Evolutionary conservation across 2,113 vertebrate species (phyloP).

Genomic region (Rhinolophus sinicus): DNA sequence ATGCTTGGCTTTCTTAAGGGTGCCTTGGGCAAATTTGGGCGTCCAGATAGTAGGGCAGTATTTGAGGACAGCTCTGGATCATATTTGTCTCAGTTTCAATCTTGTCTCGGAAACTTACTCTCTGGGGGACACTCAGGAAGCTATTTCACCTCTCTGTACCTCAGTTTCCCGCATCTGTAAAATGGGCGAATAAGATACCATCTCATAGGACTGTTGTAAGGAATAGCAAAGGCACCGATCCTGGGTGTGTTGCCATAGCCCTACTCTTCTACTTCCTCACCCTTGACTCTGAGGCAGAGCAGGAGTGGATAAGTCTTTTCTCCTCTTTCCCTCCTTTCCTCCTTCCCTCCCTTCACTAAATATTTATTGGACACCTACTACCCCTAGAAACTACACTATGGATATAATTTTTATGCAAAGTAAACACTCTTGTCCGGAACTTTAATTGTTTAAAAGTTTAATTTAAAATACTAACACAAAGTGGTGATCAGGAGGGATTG

Average conservation of each 20-base stretch:
- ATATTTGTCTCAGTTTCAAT: background rate
- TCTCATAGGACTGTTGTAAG: background rate
- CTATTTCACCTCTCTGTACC: background rate
- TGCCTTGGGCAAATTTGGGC: background rate
- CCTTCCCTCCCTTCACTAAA: background rate
- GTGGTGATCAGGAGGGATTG: background rate
- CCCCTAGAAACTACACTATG: background rate
- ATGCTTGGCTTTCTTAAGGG: background rate
- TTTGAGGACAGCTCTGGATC: background rate
- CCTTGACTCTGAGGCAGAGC: background rate
- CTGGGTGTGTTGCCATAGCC: background rate
- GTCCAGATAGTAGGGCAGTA: background rate
- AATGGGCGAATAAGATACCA: background rate
- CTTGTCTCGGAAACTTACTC: conserved; percentile 7
- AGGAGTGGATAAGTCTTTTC: background rate
- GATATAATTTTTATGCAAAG: background rate
- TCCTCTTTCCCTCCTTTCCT: background rate
- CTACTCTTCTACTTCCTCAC: background rate
- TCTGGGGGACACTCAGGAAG: background rate
- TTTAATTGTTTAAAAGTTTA: background rate
- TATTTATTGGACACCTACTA: background rate
- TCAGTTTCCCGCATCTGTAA: conserved; percentile 16
- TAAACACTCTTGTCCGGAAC: background rate
- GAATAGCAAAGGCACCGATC: background rate
- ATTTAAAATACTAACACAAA: background rate